A percentile compares a stretch with the other conserved stretches of the same genome.
These are phyloP conservation scores for Pempheris klunzingeri DNA, from an alignment of 2,797 vertebrate species.

Conservation along the genomic window DNA sequence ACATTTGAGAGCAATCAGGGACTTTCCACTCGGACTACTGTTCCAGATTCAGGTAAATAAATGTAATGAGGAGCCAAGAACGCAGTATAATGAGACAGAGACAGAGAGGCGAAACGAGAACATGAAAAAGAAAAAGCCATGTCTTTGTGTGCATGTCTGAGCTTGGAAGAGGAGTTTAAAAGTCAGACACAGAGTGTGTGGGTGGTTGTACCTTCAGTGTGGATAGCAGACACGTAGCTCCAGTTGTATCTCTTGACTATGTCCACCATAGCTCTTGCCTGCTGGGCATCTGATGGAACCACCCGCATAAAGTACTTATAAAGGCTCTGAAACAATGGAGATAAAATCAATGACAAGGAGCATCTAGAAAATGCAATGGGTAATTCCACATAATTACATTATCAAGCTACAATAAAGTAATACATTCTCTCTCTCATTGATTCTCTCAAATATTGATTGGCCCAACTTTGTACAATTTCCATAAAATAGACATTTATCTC, in stretches of 20 bases:
- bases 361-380: not conserved
- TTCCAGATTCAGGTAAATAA: constrained; percentile 12
- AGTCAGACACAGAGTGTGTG: constrained; percentile 26
- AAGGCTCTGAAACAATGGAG: constrained; percentile 72
- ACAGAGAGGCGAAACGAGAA: not conserved
- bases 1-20: not conserved
- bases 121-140: constrained; percentile 1
- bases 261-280: constrained; percentile 98
- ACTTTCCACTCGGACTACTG: not conserved
- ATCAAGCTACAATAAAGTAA: constrained; percentile 23
- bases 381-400: constrained; percentile 10
- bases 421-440: not conserved
- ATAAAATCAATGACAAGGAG: constrained; percentile 23
- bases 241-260: constrained; percentile 99
- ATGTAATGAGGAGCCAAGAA: constrained; percentile 9
- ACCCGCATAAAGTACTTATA: constrained; percentile 96
- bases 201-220: constrained; percentile 92
- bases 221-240: constrained; percentile 98
- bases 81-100: not conserved
- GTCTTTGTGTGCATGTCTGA: constrained; percentile 18
- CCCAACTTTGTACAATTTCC: not conserved
- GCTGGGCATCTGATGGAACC: constrained; percentile 97
- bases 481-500: not conserved
- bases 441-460: constrained; percentile 10
- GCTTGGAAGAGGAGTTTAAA: constrained; percentile 9